phyloP scores from a whole-genome alignment of 1,140 invertebrate species.

The Dreissena rostriformis region DNA sequence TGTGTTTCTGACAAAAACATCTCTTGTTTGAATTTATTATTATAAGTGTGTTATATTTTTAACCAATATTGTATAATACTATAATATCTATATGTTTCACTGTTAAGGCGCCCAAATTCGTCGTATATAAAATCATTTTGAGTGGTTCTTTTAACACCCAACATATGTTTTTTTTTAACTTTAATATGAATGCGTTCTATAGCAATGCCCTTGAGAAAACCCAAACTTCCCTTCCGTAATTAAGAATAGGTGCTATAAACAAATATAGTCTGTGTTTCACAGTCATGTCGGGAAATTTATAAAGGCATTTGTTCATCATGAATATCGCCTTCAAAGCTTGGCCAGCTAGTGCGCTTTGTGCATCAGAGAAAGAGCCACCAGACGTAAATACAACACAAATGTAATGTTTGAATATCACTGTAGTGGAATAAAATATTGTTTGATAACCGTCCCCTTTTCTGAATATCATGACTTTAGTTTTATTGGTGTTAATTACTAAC shows the following conservation, averaged over 20 bases:
- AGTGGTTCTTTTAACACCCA: constrained; percentile 2
- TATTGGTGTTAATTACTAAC: constrained; percentile 6
- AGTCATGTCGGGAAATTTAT: constrained; percentile 5
- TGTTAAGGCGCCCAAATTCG: constrained; percentile 13
- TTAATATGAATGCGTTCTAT: no score
- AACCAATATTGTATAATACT: constrained; percentile 28
- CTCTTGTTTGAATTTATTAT: background rate
- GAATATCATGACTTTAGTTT: constrained; percentile 19
- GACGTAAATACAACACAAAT: constrained; percentile 1
- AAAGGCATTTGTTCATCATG: background rate
- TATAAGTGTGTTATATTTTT: constrained; percentile 11
- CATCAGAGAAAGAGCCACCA: constrained; percentile 8
- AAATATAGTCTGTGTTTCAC: background rate
- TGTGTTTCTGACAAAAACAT: no score
- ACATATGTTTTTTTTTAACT: background rate
- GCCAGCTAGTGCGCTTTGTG: constrained; percentile 3
- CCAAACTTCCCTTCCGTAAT: constrained; percentile 20
- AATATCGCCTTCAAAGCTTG: background rate
- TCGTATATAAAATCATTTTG: constrained; percentile 27
- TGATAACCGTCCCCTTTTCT: constrained; percentile 16
- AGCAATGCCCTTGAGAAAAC: background rate
- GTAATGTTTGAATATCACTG: background rate
- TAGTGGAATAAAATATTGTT: constrained; percentile 10
- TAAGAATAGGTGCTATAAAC: constrained; percentile 26
- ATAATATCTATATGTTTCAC: background rate